Evolutionary conservation across 2,113 vertebrate species (phyloP), one percentile per base, ranked within the genome.

Genomic region (Hippocampus mohnikei): DNA sequence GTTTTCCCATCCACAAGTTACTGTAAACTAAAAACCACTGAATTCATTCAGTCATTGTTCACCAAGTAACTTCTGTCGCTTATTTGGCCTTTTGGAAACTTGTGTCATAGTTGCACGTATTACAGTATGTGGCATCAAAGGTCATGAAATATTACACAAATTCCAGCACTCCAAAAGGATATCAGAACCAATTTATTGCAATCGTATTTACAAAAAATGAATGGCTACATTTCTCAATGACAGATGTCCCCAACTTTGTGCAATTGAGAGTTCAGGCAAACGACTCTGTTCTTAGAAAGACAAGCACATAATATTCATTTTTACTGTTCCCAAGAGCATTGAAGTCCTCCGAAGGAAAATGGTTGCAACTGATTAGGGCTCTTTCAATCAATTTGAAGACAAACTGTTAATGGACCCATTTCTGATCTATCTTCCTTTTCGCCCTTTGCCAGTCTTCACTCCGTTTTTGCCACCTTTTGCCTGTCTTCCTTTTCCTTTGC

Each of bases 131-230:
- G 55, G 55, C 11, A 27, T 58, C 23, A 58, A 56, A 56, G 3
- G n/a, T 56, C 9, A 5, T 11, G 0, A 56, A 27, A 25, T 27
- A 25, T 58, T 27, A 25, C n/a, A 56, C 55, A 27, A 27, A 27
- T 3, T 6, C 27, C 5, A 27, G 55, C 23, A 56, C n/a, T 12
- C 21, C 53, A 2, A 23, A n/a, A 58, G 16, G 23, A 53, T 25
- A 74, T 70, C 29, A 81, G 77, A 80, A 77, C 23, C 4, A 53
- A 53, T 84, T 80, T 85, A 84, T 83, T 86, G 65, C 53, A 87
- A 67, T 68, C 7, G 50, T 80, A 86, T 86, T 79, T 82, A 86
- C 84, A 62, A 84, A 68, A 37, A 70, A 69, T 67, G 8, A 60
- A 67, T 70, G 67, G 9, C 25, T 64, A 69, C 46, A 63, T 67